Percentiles rank a stretch among this genome's conserved stretches.
Evolutionary conservation across 1,140 invertebrate genomes (phyloP).

Genomic region (Megalopta genalis): DNA sequence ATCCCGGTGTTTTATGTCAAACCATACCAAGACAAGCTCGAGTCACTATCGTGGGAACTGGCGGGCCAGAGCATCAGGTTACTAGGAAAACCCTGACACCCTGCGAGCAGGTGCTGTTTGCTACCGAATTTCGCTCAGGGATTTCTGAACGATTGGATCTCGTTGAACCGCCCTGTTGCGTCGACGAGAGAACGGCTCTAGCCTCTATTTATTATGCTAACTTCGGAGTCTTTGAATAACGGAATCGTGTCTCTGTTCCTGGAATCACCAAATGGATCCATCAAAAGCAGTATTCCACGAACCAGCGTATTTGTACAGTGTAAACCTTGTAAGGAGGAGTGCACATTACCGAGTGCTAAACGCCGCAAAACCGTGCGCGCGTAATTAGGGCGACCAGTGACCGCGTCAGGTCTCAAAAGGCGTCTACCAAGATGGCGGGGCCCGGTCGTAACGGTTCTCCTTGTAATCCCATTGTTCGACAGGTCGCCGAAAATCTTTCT

Average conservation of each 20-base stretch:
- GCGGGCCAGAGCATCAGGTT: conserved; percentile 11
- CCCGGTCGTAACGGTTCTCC: neutral
- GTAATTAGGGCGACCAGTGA: neutral
- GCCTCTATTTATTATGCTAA: no score
- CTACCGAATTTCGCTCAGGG: no score
- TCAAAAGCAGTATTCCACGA: no score
- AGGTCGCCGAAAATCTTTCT: no score
- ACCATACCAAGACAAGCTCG: neutral
- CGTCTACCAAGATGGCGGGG: neutral
- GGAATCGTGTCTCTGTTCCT: no score
- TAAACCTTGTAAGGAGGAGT: no score
- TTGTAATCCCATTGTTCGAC: neutral
- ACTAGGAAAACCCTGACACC: neutral
- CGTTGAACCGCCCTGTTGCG: no score
- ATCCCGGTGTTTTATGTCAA: neutral
- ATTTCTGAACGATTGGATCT: no score
- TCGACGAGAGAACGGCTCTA: neutral
- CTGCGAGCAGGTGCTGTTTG: conserved; percentile 4
- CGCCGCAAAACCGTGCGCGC: neutral
- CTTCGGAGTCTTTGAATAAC: no score
- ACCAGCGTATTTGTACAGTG: no score
- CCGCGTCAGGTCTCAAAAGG: neutral
- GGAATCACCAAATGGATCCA: no score
- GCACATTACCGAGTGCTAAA: no score
- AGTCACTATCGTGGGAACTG: conserved; percentile 24